These are phyloP conservation scores for Aphaenogaster ashmeadi DNA, from an alignment of 1,140 invertebrate genomes.

Conservation along the genomic window DNA sequence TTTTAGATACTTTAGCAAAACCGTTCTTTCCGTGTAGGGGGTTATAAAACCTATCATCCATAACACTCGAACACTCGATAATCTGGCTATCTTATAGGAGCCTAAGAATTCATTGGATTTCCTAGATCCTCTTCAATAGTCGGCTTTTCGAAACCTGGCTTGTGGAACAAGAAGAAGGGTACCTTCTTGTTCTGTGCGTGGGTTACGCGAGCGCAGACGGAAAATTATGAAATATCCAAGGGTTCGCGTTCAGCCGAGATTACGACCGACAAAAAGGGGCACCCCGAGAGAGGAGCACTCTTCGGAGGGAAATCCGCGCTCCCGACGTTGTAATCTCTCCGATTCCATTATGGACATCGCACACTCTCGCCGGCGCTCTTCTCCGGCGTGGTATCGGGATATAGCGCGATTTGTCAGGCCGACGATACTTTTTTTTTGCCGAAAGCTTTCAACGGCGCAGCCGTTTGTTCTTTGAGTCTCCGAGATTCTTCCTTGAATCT, in stretches of 20 bases:
- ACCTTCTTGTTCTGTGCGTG: neutral
- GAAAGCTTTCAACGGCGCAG: constrained; percentile 64
- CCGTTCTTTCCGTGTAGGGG: neutral
- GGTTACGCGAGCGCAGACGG: constrained; percentile 17
- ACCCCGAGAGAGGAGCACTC: neutral
- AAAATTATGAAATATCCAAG: constrained; percentile 59
- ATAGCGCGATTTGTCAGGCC: constrained; percentile 72
- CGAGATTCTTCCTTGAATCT: constrained; percentile 36
- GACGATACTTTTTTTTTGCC: constrained; percentile 50
- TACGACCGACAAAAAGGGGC: constrained; percentile 39
- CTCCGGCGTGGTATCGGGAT: constrained; percentile 65
- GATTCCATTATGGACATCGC: constrained; percentile 71
- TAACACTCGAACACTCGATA: constrained; percentile 4
- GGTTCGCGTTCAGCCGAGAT: constrained; percentile 28
- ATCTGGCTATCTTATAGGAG: neutral
- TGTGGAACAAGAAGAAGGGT: neutral
- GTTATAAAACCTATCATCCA: neutral
- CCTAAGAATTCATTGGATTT: constrained; percentile 16
- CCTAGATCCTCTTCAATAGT: neutral
- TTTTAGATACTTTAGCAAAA: no score
- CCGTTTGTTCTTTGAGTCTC: constrained; percentile 39
- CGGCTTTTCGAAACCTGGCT: neutral
- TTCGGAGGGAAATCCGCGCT: constrained; percentile 61
- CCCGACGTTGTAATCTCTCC: constrained; percentile 70
- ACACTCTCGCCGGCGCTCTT: constrained; percentile 33